Conservation (phyloP, 2,113 vertebrate species). For the Poicephalus meyeri region DNA sequence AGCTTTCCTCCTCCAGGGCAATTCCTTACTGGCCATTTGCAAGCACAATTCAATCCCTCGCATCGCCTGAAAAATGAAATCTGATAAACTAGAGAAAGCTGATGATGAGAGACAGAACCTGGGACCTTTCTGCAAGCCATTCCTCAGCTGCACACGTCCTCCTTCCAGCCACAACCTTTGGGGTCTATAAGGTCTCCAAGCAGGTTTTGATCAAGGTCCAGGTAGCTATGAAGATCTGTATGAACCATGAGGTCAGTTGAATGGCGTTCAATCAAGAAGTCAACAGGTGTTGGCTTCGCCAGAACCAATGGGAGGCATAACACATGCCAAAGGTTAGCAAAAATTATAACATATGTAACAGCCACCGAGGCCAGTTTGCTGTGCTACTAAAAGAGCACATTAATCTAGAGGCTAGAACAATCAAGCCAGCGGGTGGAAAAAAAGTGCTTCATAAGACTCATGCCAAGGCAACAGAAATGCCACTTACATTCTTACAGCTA, state of each 20-base stretch:
- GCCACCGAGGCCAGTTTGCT: neutral
- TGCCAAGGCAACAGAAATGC: slow-evolving; percentile 19
- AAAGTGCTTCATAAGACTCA: neutral
- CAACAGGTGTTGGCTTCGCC: neutral
- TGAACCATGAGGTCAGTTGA: neutral
- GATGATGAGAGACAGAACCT: neutral
- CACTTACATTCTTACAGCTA: slow-evolving; percentile 9
- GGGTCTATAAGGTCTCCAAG: neutral
- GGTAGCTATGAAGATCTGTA: neutral
- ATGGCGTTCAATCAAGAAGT: neutral
- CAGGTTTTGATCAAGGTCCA: neutral
- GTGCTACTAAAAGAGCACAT: neutral
- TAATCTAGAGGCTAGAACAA: neutral
- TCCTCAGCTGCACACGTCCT: neutral
- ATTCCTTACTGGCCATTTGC: neutral
- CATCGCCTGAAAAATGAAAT: neutral
- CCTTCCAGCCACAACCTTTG: neutral
- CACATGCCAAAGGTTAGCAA: neutral
- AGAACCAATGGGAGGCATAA: neutral
- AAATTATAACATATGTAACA: neutral
- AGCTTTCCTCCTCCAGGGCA: neutral
- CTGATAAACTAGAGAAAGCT: neutral
- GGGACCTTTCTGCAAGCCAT: neutral
- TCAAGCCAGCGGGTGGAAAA: neutral
- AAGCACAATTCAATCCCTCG: neutral